phyloP scores from a whole-genome alignment of 2,888 invertebrate species.

The Melinaea menophilus region DNA sequence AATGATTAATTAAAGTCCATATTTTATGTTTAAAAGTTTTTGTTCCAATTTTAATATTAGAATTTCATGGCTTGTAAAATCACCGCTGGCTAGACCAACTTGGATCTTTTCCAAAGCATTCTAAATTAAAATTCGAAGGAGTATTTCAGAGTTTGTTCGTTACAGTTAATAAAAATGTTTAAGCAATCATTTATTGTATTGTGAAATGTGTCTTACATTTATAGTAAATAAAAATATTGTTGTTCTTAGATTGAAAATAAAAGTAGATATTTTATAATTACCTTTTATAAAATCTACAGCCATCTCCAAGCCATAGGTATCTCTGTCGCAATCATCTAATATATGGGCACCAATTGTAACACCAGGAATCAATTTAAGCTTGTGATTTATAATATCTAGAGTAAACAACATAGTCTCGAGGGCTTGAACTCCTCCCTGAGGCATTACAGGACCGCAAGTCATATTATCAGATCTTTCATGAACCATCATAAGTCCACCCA shows the following conservation, averaged over 20 bases:
- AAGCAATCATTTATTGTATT: no score
- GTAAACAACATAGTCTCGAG: constrained; percentile 96
- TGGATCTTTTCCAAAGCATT: neutral
- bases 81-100: constrained; percentile 1
- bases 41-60: neutral
- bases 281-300: constrained; percentile 98
- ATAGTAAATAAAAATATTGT: no score
- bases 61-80: neutral
- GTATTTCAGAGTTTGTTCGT: neutral
- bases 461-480: constrained; percentile 92
- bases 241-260: neutral
- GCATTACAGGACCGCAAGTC: constrained; percentile 96
- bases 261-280: constrained; percentile 53
- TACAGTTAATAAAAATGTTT: neutral
- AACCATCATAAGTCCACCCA: constrained; percentile 95
- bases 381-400: constrained; percentile 86
- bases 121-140: constrained; percentile 4
- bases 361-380: constrained; percentile 82
- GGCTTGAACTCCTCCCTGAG: constrained; percentile 93
- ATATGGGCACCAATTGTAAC: constrained; percentile 91
- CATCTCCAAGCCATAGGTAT: constrained; percentile 96
- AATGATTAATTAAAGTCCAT: neutral
- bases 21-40: neutral
- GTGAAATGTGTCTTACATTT: no score
- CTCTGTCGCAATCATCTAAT: constrained; percentile 96